These are phyloP conservation scores for Isurus oxyrinchus DNA, from an alignment of 2,113 vertebrate genomes.

Conservation along the genomic window DNA sequence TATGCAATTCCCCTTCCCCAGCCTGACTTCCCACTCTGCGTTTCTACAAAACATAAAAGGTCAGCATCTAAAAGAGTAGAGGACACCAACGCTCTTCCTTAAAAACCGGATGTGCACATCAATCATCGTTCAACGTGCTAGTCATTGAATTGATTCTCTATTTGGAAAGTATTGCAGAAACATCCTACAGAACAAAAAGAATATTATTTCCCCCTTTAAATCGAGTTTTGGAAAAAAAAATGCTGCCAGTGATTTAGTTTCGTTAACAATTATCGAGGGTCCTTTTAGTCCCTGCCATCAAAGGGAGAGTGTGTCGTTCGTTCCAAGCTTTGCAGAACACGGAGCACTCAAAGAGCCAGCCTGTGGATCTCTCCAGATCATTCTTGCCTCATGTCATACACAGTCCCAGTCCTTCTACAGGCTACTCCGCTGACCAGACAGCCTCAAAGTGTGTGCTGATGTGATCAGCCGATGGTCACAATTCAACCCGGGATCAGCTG, in stretches of 20 bases:
- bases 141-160: background rate
- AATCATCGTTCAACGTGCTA: no score
- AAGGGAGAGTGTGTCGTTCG: background rate
- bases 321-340: background rate
- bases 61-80: background rate
- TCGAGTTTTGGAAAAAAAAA: background rate
- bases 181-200: background rate
- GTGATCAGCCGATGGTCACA: background rate
- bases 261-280: background rate
- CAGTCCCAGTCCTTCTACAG: background rate
- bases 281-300: background rate
- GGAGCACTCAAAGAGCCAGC: background rate
- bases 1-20: no score
- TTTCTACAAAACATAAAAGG: background rate
- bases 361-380: no score
- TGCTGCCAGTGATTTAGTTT: background rate
- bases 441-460: background rate
- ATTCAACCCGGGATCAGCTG: background rate
- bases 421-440: background rate
- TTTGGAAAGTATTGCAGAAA: background rate
- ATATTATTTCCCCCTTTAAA: background rate
- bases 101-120: background rate
- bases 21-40: background rate
- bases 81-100: background rate
- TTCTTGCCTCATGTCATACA: no score